Conservation (phyloP, 1,140 invertebrate genomes). For the Aphis gossypii region DNA sequence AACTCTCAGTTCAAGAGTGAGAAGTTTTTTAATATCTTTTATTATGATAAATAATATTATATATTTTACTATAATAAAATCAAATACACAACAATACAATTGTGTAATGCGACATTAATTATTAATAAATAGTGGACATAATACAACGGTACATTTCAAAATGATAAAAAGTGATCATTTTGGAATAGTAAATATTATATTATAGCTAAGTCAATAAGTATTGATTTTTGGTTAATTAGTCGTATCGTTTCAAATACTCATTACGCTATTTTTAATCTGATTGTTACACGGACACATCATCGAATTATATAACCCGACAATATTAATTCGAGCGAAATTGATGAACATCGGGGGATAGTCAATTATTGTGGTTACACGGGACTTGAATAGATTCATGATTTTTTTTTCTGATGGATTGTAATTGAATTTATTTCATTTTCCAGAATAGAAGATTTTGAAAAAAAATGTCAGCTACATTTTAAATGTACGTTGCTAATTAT, state of each 20-base stretch:
- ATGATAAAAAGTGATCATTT: neutral
- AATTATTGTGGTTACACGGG: conserved; percentile 1
- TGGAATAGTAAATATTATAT: neutral
- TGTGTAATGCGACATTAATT: neutral
- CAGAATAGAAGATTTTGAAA: neutral
- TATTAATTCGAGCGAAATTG: conserved; percentile 4
- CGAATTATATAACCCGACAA: neutral
- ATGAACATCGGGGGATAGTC: neutral
- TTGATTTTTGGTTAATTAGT: neutral
- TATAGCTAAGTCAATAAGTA: neutral
- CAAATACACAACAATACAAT: neutral
- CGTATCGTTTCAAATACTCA: neutral
- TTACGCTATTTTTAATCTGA: neutral
- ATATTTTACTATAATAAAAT: neutral
- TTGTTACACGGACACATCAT: neutral
- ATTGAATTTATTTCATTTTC: neutral
- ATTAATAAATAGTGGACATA: neutral
- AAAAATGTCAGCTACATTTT: neutral
- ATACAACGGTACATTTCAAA: neutral
- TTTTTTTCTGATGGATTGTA: neutral
- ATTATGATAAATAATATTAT: neutral
- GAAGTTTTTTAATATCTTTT: neutral
- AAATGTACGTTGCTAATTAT: neutral
- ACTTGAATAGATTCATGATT: neutral
- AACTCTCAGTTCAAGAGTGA: neutral